Evolutionary conservation across 2,888 invertebrate species (phyloP).

Genomic region (Eustalomyia histrio): DNA sequence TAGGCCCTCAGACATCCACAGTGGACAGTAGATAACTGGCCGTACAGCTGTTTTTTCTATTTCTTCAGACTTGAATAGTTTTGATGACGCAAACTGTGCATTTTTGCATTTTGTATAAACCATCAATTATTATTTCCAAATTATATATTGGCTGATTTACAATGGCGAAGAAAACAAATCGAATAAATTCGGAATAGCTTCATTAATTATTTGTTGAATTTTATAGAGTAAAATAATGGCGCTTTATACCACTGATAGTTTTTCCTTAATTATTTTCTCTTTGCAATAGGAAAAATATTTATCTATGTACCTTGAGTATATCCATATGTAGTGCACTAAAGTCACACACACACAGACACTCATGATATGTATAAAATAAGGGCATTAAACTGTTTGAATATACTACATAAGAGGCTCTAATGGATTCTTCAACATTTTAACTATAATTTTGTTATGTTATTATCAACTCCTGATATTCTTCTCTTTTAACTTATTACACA

Average conservation of each 20-base stretch:
- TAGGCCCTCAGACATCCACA: too few relatives aligned
- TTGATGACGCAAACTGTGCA: too few relatives aligned
- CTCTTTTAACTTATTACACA: neutral
- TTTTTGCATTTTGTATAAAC: too few relatives aligned
- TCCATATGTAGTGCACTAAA: conserved; percentile 22
- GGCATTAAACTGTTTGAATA: conserved; percentile 58
- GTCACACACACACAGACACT: conserved; percentile 15
- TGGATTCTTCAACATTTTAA: conserved; percentile 41
- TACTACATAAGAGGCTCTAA: conserved; percentile 58
- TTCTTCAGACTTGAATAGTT: too few relatives aligned
- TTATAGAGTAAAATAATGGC: neutral
- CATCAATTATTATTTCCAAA: too few relatives aligned
- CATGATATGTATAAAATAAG: conserved; percentile 39
- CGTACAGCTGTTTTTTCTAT: too few relatives aligned
- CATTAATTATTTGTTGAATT: too few relatives aligned
- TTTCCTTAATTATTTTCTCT: conserved; percentile 2
- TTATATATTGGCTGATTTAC: too few relatives aligned
- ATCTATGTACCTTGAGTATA: neutral
- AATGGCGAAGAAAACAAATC: too few relatives aligned
- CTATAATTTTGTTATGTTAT: conserved; percentile 24
- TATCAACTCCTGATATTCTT: conserved; percentile 50
- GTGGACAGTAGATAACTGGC: too few relatives aligned
- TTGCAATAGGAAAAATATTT: conserved; percentile 6
- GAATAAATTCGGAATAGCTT: too few relatives aligned
- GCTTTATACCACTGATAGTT: neutral